A percentile compares a stretch with the other conserved stretches of the same genome.
These are phyloP conservation scores for Brachyptera putata DNA, from an alignment of 2,888 invertebrate species.

Conservation along the genomic window DNA sequence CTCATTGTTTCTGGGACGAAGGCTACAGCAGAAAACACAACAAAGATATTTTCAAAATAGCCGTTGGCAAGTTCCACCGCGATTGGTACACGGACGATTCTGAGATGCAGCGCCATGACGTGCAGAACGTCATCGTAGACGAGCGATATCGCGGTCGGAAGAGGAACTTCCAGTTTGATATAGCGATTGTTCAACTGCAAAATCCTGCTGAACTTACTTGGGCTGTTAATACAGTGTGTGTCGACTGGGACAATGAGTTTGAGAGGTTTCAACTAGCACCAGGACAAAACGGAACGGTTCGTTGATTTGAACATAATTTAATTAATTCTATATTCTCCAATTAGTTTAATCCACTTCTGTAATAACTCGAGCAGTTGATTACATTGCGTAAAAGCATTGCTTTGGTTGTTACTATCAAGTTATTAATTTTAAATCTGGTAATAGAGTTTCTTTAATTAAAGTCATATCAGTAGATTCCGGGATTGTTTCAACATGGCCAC, in stretches of 20 bases:
- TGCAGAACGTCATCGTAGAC: slow-evolving; percentile 30
- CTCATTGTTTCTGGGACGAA: slow-evolving; percentile 45
- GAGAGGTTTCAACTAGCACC: slow-evolving; percentile 34
- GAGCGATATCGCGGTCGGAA: slow-evolving; percentile 35
- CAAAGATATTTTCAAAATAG: slow-evolving; percentile 37
- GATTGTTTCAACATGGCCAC: no score
- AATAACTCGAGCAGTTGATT: not conserved
- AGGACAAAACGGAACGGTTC: slow-evolving; percentile 39
- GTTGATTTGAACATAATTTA: not conserved
- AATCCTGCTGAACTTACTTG: slow-evolving; percentile 34
- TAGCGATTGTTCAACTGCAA: slow-evolving; percentile 35
- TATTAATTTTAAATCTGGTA: not conserved
- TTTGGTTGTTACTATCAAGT: not conserved
- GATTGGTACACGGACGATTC: slow-evolving; percentile 40
- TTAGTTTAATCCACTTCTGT: not conserved
- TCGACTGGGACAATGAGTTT: slow-evolving; percentile 36
- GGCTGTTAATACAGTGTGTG: slow-evolving; percentile 35
- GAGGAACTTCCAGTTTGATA: slow-evolving; percentile 37
- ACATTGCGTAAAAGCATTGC: not conserved
- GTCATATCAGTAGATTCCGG: not conserved
- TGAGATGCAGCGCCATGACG: slow-evolving; percentile 27
- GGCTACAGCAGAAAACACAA: slow-evolving; percentile 29
- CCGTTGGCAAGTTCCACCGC: slow-evolving; percentile 42
- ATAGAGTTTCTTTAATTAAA: not conserved
- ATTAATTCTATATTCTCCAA: not conserved